Conservation (phyloP, 2,888 invertebrate species). For the Alsophila aescularia region DNA sequence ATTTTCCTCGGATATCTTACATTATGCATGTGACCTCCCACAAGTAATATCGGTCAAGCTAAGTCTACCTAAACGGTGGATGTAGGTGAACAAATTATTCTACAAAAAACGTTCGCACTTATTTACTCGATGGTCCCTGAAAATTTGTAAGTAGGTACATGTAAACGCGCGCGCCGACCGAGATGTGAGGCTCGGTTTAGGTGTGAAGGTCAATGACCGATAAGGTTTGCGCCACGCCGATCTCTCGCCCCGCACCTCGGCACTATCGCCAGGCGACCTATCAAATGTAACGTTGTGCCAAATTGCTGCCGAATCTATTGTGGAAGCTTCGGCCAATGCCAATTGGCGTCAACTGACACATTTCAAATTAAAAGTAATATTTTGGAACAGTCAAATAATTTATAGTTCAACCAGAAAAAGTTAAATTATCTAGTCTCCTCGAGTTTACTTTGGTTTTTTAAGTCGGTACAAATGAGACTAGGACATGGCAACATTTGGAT, state of each 20-base stretch:
- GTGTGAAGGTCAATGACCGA: constrained; percentile 83
- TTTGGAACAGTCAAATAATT: background rate
- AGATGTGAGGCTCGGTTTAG: constrained; percentile 81
- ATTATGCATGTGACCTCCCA: constrained; percentile 30
- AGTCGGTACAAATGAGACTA: background rate
- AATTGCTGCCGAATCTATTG: constrained; percentile 43
- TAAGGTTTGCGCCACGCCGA: constrained; percentile 75
- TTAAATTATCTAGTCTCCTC: background rate
- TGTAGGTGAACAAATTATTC: constrained; percentile 41
- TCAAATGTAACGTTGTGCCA: constrained; percentile 53
- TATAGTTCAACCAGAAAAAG: background rate
- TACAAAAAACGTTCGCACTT: constrained; percentile 43
- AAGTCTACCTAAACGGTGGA: constrained; percentile 33
- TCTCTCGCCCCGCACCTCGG: constrained; percentile 61
- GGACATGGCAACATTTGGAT: constrained; percentile 1
- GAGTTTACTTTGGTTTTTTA: background rate
- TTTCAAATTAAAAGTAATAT: constrained; percentile 15
- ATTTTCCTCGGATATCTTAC: constrained; percentile 24
- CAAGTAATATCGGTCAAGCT: constrained; percentile 33
- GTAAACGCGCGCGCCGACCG: constrained; percentile 60
- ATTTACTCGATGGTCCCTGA: constrained; percentile 54
- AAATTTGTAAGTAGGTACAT: constrained; percentile 52
- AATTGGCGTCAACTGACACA: constrained; percentile 22
- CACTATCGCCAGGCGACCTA: constrained; percentile 60
- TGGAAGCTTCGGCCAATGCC: constrained; percentile 22